phyloP scores from a whole-genome alignment of 2,797 vertebrate species.

The Lithobates pipiens region DNA sequence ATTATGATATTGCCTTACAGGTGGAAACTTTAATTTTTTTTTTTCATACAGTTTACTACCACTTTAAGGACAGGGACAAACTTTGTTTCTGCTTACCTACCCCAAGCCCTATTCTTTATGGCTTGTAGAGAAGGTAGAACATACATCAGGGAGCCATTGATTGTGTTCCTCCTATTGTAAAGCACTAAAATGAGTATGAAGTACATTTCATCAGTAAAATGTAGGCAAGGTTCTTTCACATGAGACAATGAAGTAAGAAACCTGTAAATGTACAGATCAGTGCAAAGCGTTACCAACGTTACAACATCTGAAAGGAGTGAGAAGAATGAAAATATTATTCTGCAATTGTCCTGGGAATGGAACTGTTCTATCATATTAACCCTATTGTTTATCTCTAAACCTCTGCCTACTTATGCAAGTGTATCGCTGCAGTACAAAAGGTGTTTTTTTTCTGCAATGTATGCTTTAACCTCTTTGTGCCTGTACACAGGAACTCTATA shows the following conservation, averaged over 20 bases:
- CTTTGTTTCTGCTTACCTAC: too few species aligned
- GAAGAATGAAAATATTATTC: background rate
- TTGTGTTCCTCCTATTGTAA: background rate
- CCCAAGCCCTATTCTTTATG: background rate
- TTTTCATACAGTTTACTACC: too few species aligned
- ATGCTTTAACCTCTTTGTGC: background rate
- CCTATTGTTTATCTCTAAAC: background rate
- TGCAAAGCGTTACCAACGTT: background rate
- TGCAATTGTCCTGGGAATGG: background rate
- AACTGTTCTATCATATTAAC: background rate
- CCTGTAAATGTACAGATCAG: background rate
- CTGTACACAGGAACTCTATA: background rate
- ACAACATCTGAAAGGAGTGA: background rate
- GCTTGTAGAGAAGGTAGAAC: background rate
- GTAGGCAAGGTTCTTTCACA: background rate
- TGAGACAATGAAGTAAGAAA: background rate
- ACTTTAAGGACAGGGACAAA: too few species aligned
- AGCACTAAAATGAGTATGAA: background rate
- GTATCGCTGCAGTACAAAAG: background rate
- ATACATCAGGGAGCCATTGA: background rate
- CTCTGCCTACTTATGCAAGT: background rate
- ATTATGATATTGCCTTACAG: too few species aligned
- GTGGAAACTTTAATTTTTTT: too few species aligned
- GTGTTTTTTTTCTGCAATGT: background rate
- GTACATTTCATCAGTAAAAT: constrained; percentile 8